Conservation (phyloP, 30 jellyfish, hydroid and myxozoan genomes). For the Sanderia malayensis region DNA sequence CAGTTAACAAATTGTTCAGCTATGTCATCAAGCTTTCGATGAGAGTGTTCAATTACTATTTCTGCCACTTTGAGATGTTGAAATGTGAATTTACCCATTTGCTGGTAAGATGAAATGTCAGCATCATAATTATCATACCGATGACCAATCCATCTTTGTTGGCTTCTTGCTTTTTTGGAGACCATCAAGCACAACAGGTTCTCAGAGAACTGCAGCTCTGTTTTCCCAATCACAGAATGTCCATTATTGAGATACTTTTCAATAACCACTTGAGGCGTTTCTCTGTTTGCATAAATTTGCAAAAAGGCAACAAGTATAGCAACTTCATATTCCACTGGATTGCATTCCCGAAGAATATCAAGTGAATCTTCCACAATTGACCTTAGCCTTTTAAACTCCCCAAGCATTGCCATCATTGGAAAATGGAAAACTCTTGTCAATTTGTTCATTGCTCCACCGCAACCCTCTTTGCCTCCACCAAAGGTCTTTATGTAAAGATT, state of each 20-base stretch:
- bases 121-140: neutral
- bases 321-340: slow-evolving; percentile 23
- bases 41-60: slow-evolving; percentile 21
- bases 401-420: slow-evolving; percentile 54
- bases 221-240: neutral
- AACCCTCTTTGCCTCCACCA: neutral
- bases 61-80: slow-evolving; percentile 40
- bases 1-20: slow-evolving; percentile 31
- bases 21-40: slow-evolving; percentile 14
- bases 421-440: slow-evolving; percentile 35
- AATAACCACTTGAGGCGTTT: slow-evolving; percentile 22
- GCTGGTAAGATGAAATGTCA: neutral
- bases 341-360: neutral
- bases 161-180: slow-evolving; percentile 20
- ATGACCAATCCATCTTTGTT: slow-evolving; percentile 14
- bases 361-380: slow-evolving; percentile 18
- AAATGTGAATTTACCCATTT: slow-evolving; percentile 14
- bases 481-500: slow-evolving; percentile 5
- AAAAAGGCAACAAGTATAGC: slow-evolving; percentile 38
- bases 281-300: slow-evolving; percentile 23
- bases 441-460: neutral
- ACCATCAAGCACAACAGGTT: slow-evolving; percentile 39
- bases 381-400: slow-evolving; percentile 19
- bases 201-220: neutral
- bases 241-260: slow-evolving; percentile 11